These are phyloP conservation scores for Troilus luridus DNA, from an alignment of 2,888 invertebrate genomes.

Conservation along the genomic window DNA sequence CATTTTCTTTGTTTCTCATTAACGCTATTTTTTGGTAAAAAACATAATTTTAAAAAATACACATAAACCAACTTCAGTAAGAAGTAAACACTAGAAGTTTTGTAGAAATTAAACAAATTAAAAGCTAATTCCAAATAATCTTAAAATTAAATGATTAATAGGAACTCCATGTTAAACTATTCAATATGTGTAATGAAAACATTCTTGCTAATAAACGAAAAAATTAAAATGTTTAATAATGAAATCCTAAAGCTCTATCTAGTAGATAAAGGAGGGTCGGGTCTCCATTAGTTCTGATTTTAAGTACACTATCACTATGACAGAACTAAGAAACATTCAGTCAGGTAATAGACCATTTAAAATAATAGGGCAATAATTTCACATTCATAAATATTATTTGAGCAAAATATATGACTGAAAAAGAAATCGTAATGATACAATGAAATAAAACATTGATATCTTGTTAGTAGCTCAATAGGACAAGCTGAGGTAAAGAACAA, in stretches of 20 bases:
- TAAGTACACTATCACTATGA: constrained; percentile 25
- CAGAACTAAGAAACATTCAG: constrained; percentile 34
- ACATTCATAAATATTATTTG: constrained; percentile 37
- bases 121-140: constrained; percentile 21
- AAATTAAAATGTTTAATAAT: neutral
- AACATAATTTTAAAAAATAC: neutral
- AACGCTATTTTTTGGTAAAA: neutral
- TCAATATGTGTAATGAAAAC: neutral
- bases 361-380: constrained; percentile 18
- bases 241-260: neutral
- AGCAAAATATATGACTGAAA: constrained; percentile 43
- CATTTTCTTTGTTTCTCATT: constrained; percentile 8
- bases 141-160: neutral
- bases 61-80: neutral
- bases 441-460: constrained; percentile 29
- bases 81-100: neutral
- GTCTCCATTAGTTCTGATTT: neutral
- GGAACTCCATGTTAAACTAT: constrained; percentile 23
- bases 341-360: constrained; percentile 34
- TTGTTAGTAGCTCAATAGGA: neutral
- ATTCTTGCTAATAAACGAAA: neutral
- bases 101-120: neutral
- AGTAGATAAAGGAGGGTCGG: neutral
- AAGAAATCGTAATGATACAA: constrained; percentile 12
- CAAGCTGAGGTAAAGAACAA: neutral